Evolutionary conservation across 35 echinoderm and acorn worm species (phyloP), one percentile per base, ranked within the genome.

Genomic region (Lytechinus variegatus): DNA sequence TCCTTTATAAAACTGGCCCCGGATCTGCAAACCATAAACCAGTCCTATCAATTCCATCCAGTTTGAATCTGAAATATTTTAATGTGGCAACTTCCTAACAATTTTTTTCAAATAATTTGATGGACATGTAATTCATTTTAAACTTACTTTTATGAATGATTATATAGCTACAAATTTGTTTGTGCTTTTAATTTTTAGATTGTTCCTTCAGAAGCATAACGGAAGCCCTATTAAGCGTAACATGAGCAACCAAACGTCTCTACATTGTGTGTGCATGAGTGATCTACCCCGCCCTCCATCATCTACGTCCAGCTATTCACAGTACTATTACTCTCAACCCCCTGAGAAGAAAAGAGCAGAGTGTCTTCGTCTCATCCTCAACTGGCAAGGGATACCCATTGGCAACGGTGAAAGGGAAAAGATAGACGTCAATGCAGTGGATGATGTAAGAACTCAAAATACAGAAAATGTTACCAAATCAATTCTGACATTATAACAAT

Each of bases 211-310:
- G 61, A 96, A 96, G 54, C 97, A 98, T 86, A 96, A 87, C 94
- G 98, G 97, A 3, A 99, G 98, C 86, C 98, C 98, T 2, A 99
- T 98, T 94, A 99, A 99, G 54, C 93, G 97, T 54, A 99, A 99
- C 93, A 58, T 33, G 21, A 54, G 19, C n/a, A 95, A 99, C 95
- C 97, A 99, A 58, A 98, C 98, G 1, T 96, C 98, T 1, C 95
- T 99, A 14, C 98, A 99, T 92, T 96, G 97, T 87, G 92, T 99
- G 1, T 98, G 98, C 88, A 97, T 98, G 95, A 90, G 94, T 54
- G 97, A 98, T 60, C 87, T 92, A 44, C 95, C 91, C 52, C 96
- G 95, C 11, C 95, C 98, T 16, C 94, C 96, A 14, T 95, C 96
- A 5, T 94, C 95, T 5, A 95, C 94, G 13, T 96, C 92, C 27